phyloP scores from a whole-genome alignment of 2,888 invertebrate species.

The Euplexia lucipara region DNA sequence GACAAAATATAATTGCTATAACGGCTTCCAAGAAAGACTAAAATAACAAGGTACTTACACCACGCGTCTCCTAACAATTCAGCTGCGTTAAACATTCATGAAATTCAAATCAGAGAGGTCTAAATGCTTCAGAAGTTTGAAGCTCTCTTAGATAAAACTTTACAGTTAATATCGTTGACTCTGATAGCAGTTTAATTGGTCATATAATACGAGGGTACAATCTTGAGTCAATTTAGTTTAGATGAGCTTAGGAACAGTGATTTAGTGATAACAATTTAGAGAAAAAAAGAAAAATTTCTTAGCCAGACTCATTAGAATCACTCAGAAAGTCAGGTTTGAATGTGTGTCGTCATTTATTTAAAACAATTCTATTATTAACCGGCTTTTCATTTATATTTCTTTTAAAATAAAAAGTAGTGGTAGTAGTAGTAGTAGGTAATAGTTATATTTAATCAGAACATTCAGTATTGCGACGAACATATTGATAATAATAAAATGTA shows the following conservation, averaged over 20 bases:
- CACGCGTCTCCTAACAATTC: constrained; percentile 11
- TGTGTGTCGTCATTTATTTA: constrained; percentile 19
- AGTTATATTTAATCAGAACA: no score
- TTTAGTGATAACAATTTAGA: constrained; percentile 37
- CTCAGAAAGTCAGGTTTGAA: constrained; percentile 9
- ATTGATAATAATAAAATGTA: no score
- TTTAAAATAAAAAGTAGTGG: no score
- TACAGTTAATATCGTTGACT: constrained; percentile 68
- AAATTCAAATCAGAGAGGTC: constrained; percentile 78
- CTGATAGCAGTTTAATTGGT: constrained; percentile 71
- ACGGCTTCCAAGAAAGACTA: background rate
- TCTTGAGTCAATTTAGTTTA: constrained; percentile 46
- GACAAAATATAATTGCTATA: background rate
- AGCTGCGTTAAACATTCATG: constrained; percentile 75
- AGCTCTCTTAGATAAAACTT: constrained; percentile 68
- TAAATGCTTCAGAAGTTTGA: constrained; percentile 61
- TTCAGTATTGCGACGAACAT: no score
- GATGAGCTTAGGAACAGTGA: constrained; percentile 25
- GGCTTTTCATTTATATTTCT: background rate
- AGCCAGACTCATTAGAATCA: constrained; percentile 1
- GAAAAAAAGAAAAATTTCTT: constrained; percentile 26
- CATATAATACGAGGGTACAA: constrained; percentile 59
- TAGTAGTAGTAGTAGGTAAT: no score
- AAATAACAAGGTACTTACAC: constrained; percentile 6
- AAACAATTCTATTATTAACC: constrained; percentile 2